Conservation (phyloP, 2,113 vertebrate species). For the Eudyptes chrysolophus region DNA sequence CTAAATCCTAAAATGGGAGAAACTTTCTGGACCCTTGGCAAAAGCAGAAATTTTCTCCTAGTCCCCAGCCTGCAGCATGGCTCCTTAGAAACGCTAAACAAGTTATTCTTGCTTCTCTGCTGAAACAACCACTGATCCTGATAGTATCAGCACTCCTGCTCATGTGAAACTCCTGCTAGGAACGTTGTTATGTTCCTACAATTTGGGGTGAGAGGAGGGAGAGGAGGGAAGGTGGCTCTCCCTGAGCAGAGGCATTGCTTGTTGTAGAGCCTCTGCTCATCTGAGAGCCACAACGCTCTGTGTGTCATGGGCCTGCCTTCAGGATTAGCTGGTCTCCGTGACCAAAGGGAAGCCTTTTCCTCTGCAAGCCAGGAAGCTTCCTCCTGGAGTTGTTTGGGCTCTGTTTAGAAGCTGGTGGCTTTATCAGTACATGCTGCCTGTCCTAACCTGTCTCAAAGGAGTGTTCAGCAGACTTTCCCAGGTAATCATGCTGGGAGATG, state of each 20-base stretch:
- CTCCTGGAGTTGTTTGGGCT: not conserved
- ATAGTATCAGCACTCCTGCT: not conserved
- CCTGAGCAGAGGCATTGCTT: not conserved
- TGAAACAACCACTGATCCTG: not conserved
- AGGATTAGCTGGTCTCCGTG: not conserved
- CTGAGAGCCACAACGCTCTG: not conserved
- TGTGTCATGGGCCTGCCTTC: not conserved
- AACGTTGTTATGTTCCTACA: not conserved
- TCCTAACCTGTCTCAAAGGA: not conserved
- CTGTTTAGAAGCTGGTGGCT: not conserved
- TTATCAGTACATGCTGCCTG: not conserved
- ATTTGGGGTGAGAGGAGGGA: not conserved
- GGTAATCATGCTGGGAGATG: not conserved
- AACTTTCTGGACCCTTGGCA: conserved; percentile 24
- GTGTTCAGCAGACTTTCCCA: not conserved
- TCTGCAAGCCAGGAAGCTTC: not conserved
- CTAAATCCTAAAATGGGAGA: conserved; percentile 15
- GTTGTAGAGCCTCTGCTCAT: not conserved
- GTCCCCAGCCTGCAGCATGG: conserved; percentile 32
- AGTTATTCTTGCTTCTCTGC: conserved; percentile 53
- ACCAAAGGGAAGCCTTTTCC: not conserved
- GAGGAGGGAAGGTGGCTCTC: not conserved
- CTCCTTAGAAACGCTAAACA: conserved; percentile 13
- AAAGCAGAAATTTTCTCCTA: conserved; percentile 41
- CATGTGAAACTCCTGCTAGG: not conserved